Conservation (phyloP, 2,888 invertebrate species). For the Scrobipalpa costella region DNA sequence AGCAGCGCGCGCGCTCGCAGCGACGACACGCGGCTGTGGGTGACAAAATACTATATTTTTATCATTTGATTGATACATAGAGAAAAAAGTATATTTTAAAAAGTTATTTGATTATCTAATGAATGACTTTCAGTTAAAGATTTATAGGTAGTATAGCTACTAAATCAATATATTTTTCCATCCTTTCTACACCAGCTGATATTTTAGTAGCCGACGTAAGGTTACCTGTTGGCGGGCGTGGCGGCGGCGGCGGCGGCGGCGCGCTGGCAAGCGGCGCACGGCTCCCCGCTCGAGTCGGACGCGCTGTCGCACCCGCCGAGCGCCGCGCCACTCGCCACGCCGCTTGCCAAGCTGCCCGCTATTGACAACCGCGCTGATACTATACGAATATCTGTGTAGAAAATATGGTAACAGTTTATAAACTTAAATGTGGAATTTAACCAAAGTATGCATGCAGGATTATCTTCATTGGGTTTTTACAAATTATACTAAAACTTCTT, state of each 20-base stretch:
- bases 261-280: conserved; percentile 18
- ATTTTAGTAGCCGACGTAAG: no score
- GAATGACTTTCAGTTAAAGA: no score
- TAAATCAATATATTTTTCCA: neutral
- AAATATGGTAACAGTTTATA: neutral
- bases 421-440: no score
- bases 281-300: conserved; percentile 18
- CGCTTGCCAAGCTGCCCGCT: conserved; percentile 21
- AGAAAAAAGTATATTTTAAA: no score
- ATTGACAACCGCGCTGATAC: conserved; percentile 17
- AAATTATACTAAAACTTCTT: no score
- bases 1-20: neutral
- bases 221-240: neutral
- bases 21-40: neutral
- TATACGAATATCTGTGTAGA: conserved; percentile 14
- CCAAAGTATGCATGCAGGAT: no score
- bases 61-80: no score
- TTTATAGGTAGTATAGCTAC: neutral
- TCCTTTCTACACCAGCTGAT: no score
- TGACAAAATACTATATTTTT: neutral
- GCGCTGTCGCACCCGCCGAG: conserved; percentile 12
- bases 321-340: conserved; percentile 23
- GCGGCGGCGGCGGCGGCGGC: conserved; percentile 9
- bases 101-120: no score
- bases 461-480: no score